Evolutionary conservation across 2,113 vertebrate genomes (phyloP).

Genomic region (Prionailurus viverrinus): DNA sequence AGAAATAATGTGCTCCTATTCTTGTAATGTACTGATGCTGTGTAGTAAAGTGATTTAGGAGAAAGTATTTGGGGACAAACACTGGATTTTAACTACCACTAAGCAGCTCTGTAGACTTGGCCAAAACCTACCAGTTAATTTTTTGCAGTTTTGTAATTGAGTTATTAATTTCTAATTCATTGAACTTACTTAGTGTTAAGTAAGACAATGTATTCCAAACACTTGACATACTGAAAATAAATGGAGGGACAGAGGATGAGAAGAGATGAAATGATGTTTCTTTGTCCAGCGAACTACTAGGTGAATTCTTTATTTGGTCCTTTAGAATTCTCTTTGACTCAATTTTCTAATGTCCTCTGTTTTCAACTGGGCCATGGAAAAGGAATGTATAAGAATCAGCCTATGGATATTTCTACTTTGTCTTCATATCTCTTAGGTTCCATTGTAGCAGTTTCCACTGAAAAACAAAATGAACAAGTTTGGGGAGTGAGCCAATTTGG

Average conservation of each 20-base stretch:
- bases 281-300: background rate
- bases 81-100: background rate
- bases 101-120: background rate
- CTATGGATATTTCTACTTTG: background rate
- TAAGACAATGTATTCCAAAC: background rate
- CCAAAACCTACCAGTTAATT: background rate
- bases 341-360: background rate
- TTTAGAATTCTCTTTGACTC: background rate
- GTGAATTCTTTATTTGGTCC: background rate
- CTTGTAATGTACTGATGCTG: background rate
- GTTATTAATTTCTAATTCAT: background rate
- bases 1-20: background rate
- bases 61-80: background rate
- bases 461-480: background rate
- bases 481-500: background rate
- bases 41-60: background rate
- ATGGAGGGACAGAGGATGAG: background rate
- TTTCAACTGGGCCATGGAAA: background rate
- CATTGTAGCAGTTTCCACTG: background rate
- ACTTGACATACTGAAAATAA: background rate
- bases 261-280: background rate
- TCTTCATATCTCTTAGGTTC: background rate
- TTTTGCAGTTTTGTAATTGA: background rate
- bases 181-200: background rate
- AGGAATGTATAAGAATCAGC: background rate